Evolutionary conservation across 2,888 invertebrate species (phyloP).

Genomic region (Oscheius sp.): DNA sequence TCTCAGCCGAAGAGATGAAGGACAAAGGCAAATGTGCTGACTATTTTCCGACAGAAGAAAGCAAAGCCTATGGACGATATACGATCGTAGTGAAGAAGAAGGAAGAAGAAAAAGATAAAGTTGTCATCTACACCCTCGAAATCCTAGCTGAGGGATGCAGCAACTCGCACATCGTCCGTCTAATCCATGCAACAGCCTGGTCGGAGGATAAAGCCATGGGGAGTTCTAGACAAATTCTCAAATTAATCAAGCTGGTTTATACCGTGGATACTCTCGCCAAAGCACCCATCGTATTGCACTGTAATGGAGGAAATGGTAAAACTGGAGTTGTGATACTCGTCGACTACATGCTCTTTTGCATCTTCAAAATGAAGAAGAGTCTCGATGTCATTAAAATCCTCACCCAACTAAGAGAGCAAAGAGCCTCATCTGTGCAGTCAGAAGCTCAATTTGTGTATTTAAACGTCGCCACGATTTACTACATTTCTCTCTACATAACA

Average conservation of each 20-base stretch:
- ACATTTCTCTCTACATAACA: neutral
- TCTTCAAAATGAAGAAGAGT: constrained; percentile 3
- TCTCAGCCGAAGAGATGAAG: neutral
- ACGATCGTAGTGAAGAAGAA: constrained; percentile 13
- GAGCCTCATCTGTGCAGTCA: constrained; percentile 31
- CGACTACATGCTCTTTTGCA: constrained; percentile 1
- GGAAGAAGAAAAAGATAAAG: neutral
- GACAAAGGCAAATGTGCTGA: constrained; percentile 16
- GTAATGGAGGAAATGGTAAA: constrained; percentile 18
- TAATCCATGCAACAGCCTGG: constrained; percentile 23
- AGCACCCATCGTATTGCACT: constrained; percentile 19
- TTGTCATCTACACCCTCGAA: constrained; percentile 10
- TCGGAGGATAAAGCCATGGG: neutral
- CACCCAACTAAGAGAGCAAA: constrained; percentile 14
- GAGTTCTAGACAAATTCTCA: neutral
- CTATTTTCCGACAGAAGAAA: constrained; percentile 17
- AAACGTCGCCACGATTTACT: neutral
- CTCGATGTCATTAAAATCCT: constrained; percentile 22
- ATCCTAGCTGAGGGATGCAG: constrained; percentile 14
- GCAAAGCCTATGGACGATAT: neutral
- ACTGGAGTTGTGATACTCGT: constrained; percentile 21
- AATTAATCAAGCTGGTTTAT: constrained; percentile 5
- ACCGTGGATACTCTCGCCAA: constrained; percentile 7
- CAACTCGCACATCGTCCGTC: neutral
- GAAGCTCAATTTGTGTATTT: constrained; percentile 31